phyloP scores from a whole-genome alignment of 2,888 invertebrate genomes.

The Drosophila kokeensis region DNA sequence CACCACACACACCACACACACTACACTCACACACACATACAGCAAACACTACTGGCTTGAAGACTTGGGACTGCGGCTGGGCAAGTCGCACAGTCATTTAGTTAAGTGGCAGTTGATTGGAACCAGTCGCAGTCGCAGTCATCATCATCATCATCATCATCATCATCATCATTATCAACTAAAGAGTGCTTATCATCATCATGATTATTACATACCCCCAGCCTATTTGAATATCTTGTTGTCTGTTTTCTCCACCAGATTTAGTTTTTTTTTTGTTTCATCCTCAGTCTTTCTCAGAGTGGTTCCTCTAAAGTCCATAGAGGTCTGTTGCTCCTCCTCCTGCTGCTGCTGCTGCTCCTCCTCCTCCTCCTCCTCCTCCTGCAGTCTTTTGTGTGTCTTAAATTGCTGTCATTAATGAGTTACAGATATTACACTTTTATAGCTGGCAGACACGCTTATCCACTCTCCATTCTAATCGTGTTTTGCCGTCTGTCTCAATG shows the following conservation, averaged over 20 bases:
- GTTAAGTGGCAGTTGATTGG: slow-evolving; percentile 81
- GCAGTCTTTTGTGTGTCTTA: slow-evolving; percentile 51
- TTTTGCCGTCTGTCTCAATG: slow-evolving; percentile 32
- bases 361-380: not conserved
- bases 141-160: slow-evolving; percentile 20
- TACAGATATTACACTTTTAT: slow-evolving; percentile 83
- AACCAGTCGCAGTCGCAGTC: slow-evolving; percentile 67
- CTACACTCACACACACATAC: too few species aligned
- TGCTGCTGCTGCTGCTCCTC: not conserved
- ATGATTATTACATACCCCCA: slow-evolving; percentile 37
- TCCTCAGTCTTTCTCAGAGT: slow-evolving; percentile 6
- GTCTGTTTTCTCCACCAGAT: slow-evolving; percentile 55
- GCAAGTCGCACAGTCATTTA: slow-evolving; percentile 77
- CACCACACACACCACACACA: not conserved
- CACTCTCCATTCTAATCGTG: slow-evolving; percentile 82
- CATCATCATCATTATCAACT: not conserved
- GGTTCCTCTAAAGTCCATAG: slow-evolving; percentile 9
- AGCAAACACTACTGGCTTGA: slow-evolving; percentile 17
- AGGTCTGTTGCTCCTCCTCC: slow-evolving; percentile 1
- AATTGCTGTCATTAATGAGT: slow-evolving; percentile 82
- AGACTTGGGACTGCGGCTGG: slow-evolving; percentile 36
- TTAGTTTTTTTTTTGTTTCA: slow-evolving; percentile 30
- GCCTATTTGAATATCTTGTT: slow-evolving; percentile 55
- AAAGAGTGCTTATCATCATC: slow-evolving; percentile 18
- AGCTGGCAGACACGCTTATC: slow-evolving; percentile 82